Evolutionary conservation across 2,797 vertebrate genomes (phyloP), one percentile per base, ranked within the genome.

Genomic region (Pseudomugil gertrudae): DNA sequence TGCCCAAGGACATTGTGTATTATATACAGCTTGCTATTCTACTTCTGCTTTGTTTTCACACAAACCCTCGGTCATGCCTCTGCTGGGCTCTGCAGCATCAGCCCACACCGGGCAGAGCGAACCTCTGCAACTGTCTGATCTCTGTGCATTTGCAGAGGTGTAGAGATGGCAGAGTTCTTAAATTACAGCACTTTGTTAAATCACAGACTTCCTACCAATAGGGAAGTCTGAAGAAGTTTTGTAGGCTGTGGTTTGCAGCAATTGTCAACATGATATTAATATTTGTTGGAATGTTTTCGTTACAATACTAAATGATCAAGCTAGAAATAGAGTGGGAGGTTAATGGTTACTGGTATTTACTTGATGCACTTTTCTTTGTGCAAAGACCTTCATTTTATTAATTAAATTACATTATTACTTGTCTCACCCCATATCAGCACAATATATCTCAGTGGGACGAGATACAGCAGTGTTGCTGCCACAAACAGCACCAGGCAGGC

Each of bases 361-460:
- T 6, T 1, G 57, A 3, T 30, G 11, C 1, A 19, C 3, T 36
- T 58, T 58, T 7, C 26, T 17, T 5, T 15, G 15, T 52, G 15
- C 21, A 40, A n/a, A 19, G 4, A 5, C 23, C 19, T 52, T 43
- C 14, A 19, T 72, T 54, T 48, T 21, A 30, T 53, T 7, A 55
- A 51, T 74, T 33, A 8, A 48, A 47, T 4, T 47, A 36, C 14
- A 0, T 36, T 53, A 57, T 65, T 3, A 38, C 21, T 36, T 21
- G 4, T 94, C 98, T 98, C 94, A 99, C 98, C 98, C 98, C 98
- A 99, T 81, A 95, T 89, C 79, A 99, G 94, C 87, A 99, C 74
- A 65, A 99, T 93, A 84, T 96, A 99, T 74, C 97, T 94, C 76
- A 98, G 89, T 0, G 97, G 96, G 83, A 98, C 84, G 54, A 93